phyloP scores from a whole-genome alignment of 2,888 invertebrate species.

The Plagiodera versicolora region DNA sequence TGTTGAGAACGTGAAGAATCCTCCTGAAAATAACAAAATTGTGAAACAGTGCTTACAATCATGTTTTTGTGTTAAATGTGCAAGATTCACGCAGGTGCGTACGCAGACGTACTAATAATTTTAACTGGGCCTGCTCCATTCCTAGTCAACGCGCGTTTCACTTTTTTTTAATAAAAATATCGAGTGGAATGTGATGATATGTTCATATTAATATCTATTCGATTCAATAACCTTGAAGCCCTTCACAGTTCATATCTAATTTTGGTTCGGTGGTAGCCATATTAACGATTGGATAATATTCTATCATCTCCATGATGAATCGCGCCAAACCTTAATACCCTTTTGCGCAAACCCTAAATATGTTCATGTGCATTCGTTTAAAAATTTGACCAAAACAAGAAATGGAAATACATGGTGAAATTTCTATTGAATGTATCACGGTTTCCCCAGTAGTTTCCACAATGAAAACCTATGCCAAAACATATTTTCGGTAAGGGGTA shows the following conservation, averaged over 20 bases:
- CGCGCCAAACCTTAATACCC: conserved; percentile 48
- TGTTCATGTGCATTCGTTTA: conserved; percentile 51
- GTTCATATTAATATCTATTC: background rate
- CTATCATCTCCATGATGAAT: conserved; percentile 39
- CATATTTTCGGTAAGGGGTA: conserved; percentile 43
- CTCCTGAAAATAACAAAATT: conserved; percentile 43
- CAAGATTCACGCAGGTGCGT: conserved; percentile 86
- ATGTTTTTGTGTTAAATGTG: conserved; percentile 56
- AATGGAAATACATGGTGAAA: conserved; percentile 21
- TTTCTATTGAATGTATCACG: background rate
- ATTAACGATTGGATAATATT: conserved; percentile 27
- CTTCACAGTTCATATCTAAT: background rate
- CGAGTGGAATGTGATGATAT: background rate
- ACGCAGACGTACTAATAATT: conserved; percentile 91
- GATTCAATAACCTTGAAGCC: background rate
- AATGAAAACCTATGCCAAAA: conserved; percentile 29
- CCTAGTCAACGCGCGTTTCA: conserved; percentile 52
- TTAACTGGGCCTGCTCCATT: conserved; percentile 86
- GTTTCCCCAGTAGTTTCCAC: conserved; percentile 4
- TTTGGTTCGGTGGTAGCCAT: conserved; percentile 41
- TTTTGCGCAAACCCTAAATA: conserved; percentile 49
- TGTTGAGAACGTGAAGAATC: conserved; percentile 43
- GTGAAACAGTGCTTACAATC: conserved; percentile 51
- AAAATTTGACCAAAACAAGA: conserved; percentile 35
- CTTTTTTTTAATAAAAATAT: conserved; percentile 11